Base-by-base conservation (phyloP, 2,797 vertebrate genomes). In the Phaenicophaeus curvirostris region DNA sequence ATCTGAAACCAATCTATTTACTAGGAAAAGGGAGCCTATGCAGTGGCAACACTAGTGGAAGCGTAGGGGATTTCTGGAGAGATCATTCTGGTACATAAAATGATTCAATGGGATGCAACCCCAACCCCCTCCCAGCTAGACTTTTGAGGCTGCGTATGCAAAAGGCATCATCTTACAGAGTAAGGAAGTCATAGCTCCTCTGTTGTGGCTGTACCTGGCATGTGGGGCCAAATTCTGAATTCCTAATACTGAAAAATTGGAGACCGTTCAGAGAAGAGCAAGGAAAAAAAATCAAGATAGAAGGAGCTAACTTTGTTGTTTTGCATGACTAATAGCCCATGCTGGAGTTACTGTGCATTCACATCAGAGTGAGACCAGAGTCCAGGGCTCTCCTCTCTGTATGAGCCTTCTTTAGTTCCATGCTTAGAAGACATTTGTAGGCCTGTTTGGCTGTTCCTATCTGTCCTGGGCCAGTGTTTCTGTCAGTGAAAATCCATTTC, bases 201-300 rank as follows among this genome's bases (percentile, higher is more conserved):
- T 90, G 28, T 57, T 91, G 85, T 76, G 80, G 71, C 59, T 66
- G 33, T 85, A 91, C 71, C 85, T 88, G 89, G 54, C 71, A 73
- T 20, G 41, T 25, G 46, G 57, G 77, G 46, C 74, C 73, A 31
- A 86, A 65, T 74, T 63, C 31, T 61, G 31, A 71, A 61, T 92
- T 93, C 61, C 31, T 68, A 59, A 35, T 83, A 83, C 33, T 85
- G 91, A 72, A 57, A 81, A 78, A 90, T 7, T 92, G 67, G 81
- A 89, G 81, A 76, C 63, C 75, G 84, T 91, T 87, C 84, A 90
- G 63, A 87, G 74, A 91, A 79, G 14, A 76, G 23, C 8, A 55
- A 86, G 21, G 44, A 67, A 78, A 59, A 50, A 9, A 5, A 41
- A 39, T 39, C 39, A 85, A 85, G 37, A 71, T 82, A 71, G 74